phyloP scores from a whole-genome alignment of 1,140 invertebrate genomes.

The Trachymyrmex cornetzi region DNA sequence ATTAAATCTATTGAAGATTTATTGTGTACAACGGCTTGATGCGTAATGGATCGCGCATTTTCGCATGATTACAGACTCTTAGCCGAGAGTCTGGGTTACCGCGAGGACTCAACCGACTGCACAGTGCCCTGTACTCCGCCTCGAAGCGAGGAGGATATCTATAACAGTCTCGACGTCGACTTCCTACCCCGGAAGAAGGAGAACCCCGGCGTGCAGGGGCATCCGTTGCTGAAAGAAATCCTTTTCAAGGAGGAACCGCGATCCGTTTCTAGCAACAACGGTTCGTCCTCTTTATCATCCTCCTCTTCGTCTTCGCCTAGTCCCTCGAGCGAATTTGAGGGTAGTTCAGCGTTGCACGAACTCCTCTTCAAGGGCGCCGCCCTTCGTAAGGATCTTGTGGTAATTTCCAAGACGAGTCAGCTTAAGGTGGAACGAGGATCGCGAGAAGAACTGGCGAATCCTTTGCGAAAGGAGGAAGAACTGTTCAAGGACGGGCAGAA shows the following conservation, averaged over 20 bases:
- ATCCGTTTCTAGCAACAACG: conserved; percentile 65
- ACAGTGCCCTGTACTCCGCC: conserved; percentile 85
- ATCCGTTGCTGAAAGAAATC: conserved; percentile 81
- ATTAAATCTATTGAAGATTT: no score
- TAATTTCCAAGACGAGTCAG: conserved; percentile 62
- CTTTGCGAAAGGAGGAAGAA: conserved; percentile 79
- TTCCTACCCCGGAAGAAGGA: conserved; percentile 85
- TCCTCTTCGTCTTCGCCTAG: conserved; percentile 67
- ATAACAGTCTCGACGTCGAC: conserved; percentile 84
- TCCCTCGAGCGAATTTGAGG: conserved; percentile 66
- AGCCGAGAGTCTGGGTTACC: conserved; percentile 84
- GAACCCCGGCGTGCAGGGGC: conserved; percentile 56
- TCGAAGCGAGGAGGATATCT: conserved; percentile 85
- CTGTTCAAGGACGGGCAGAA: conserved; percentile 80
- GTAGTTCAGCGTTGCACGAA: conserved; percentile 79
- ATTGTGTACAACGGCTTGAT: no score
- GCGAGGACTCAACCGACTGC: conserved; percentile 85
- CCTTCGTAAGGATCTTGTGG: conserved; percentile 63
- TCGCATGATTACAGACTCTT: conserved; percentile 79
- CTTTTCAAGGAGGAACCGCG: conserved; percentile 83
- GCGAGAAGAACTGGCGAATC: conserved; percentile 65
- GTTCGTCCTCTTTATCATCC: conserved; percentile 50
- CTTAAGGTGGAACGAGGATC: conserved; percentile 64
- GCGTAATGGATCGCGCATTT: conserved; percentile 6
- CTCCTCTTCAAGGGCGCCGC: conserved; percentile 78